Percentiles rank a stretch among this genome's conserved stretches.
Conservation (phyloP, 2,797 vertebrate genomes). For the Thunnus albacares region DNA sequence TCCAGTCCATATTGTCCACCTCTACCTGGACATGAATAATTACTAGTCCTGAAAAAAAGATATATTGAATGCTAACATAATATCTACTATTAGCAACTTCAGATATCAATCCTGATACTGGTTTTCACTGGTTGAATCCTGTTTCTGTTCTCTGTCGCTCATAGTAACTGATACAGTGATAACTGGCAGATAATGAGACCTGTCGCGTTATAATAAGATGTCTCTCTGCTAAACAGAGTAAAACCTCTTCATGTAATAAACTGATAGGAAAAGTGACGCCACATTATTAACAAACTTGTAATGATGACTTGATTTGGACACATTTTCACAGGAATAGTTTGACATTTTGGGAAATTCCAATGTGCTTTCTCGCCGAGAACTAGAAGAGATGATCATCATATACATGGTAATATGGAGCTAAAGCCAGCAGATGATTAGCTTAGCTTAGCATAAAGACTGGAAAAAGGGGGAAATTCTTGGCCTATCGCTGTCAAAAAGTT, state of each 20-base stretch:
- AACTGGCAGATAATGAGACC: background rate
- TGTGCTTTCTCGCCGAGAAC: background rate
- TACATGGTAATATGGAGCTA: too few relatives aligned
- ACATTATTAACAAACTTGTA: background rate
- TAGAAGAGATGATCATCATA: too few relatives aligned
- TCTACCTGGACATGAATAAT: slow-evolving; percentile 2
- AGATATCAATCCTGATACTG: background rate
- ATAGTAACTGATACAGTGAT: background rate
- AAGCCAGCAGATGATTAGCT: too few relatives aligned
- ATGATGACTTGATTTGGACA: background rate
- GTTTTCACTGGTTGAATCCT: slow-evolving; percentile 5
- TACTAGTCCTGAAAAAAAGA: background rate
- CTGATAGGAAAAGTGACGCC: accelerated
- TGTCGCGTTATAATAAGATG: background rate
- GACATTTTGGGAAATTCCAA: background rate
- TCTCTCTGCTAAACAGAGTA: background rate
- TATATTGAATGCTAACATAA: background rate
- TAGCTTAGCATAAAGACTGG: too few relatives aligned
- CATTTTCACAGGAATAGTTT: too few relatives aligned
- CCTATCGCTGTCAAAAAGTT: too few relatives aligned
- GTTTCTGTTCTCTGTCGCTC: background rate
- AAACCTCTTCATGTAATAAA: background rate
- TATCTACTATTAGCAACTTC: background rate
- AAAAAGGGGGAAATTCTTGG: too few relatives aligned
- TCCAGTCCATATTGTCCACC: background rate